A percentile compares a stretch with the other conserved stretches of the same genome.
These are phyloP conservation scores for Sebastes minor DNA, from an alignment of 2,797 vertebrate genomes.

Conservation along the genomic window DNA sequence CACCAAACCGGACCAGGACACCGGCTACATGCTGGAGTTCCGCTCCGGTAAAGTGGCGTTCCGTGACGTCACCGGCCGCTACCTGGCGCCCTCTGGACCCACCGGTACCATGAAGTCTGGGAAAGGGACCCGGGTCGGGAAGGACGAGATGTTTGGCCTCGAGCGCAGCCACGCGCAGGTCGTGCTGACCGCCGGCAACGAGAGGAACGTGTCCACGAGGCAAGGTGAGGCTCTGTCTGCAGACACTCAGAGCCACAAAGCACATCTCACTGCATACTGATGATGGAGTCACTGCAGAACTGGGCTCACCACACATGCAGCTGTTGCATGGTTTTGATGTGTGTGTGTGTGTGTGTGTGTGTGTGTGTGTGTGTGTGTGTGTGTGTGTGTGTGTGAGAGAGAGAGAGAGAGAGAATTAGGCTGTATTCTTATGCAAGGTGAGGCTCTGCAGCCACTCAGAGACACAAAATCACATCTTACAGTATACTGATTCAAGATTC, in stretches of 20 bases:
- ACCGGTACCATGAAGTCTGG: slow-evolving; percentile 92
- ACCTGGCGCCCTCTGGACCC: slow-evolving; percentile 91
- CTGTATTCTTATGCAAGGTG: too few species aligned
- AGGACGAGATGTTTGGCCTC: slow-evolving; percentile 94
- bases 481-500: too few species aligned
- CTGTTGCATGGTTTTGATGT: slow-evolving; percentile 25
- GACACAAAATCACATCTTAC: too few species aligned
- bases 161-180: slow-evolving; percentile 96
- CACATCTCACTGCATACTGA: too few species aligned
- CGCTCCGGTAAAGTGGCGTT: slow-evolving; percentile 93
- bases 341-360: neutral
- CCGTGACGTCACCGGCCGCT: slow-evolving; percentile 89
- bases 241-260: neutral
- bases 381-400: neutral
- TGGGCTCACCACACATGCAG: slow-evolving; percentile 22
- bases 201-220: slow-evolving; percentile 92
- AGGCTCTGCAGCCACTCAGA: too few species aligned
- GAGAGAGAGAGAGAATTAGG: too few species aligned
- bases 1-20: slow-evolving; percentile 80
- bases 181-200: slow-evolving; percentile 91
- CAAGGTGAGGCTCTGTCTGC: slow-evolving; percentile 85
- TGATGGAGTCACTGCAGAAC: slow-evolving; percentile 18
- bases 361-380: neutral
- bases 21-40: slow-evolving; percentile 93
- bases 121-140: slow-evolving; percentile 86